Conservation (phyloP, 2,797 vertebrate genomes). For the Argya squamiceps region DNA sequence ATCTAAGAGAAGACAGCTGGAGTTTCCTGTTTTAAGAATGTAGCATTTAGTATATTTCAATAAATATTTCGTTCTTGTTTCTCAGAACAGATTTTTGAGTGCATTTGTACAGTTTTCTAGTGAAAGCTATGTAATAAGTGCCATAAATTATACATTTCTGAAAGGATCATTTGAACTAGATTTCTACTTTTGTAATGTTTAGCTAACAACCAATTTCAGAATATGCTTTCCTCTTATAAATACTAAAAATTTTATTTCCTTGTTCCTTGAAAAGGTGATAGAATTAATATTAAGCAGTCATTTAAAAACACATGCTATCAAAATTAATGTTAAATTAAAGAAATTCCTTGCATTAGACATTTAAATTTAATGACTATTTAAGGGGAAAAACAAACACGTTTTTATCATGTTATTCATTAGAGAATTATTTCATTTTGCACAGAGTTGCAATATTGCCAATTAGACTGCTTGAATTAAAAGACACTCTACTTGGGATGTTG, state of each 20-base stretch:
- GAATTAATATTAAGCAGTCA: conserved; percentile 48
- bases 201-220: conserved; percentile 80
- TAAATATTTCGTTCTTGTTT: conserved; percentile 4
- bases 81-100: background rate
- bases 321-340: conserved; percentile 53
- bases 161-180: conserved; percentile 78
- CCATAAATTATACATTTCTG: conserved; percentile 65
- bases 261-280: conserved; percentile 43
- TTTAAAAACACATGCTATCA: conserved; percentile 37
- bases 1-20: background rate
- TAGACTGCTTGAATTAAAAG: conserved; percentile 50
- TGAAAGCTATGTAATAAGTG: conserved; percentile 30
- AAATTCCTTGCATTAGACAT: conserved; percentile 45
- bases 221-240: conserved; percentile 62
- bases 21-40: background rate
- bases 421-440: conserved; percentile 51
- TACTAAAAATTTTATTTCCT: conserved; percentile 56
- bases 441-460: conserved; percentile 20
- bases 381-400: conserved; percentile 33
- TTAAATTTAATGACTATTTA: conserved; percentile 57
- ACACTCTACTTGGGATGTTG: background rate
- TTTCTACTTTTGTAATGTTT: conserved; percentile 82
- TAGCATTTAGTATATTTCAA: background rate
- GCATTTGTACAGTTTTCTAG: conserved; percentile 1
- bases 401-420: conserved; percentile 49